Conservation (phyloP, 2,888 invertebrate species). For the Laspeyria flexula region DNA sequence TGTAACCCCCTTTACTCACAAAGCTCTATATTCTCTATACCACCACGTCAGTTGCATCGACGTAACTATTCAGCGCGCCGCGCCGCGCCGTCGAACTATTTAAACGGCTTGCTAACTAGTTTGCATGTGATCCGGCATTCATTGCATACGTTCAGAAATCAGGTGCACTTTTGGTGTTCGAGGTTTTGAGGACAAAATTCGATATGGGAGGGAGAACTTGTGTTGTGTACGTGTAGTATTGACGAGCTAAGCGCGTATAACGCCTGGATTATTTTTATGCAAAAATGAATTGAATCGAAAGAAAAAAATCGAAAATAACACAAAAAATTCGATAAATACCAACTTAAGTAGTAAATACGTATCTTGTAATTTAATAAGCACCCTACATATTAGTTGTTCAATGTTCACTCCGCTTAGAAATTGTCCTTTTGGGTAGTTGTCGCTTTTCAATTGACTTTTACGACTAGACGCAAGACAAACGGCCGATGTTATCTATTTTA, state of each 20-base stretch:
- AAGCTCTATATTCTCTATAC: neutral
- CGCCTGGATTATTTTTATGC: too few species aligned
- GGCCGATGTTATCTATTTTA: constrained; percentile 14
- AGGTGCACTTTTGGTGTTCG: neutral
- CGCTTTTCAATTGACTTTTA: constrained; percentile 38
- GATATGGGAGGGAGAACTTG: too few species aligned
- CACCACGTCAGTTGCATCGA: neutral
- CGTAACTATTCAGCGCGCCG: neutral
- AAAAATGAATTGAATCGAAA: too few species aligned
- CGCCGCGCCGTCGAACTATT: neutral
- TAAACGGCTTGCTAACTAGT: neutral
- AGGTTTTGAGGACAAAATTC: neutral
- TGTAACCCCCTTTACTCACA: too few species aligned
- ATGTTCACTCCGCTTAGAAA: constrained; percentile 7
- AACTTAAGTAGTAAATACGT: too few species aligned
- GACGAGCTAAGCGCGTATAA: too few species aligned
- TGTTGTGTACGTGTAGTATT: too few species aligned
- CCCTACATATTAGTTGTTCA: constrained; percentile 13
- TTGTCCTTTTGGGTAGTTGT: constrained; percentile 16
- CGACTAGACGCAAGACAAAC: constrained; percentile 28
- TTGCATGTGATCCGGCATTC: neutral
- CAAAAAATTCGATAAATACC: too few species aligned
- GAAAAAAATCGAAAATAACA: too few species aligned
- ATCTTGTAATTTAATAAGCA: neutral
- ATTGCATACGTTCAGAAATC: neutral